Evolutionary conservation across 2,888 invertebrate genomes (phyloP), one percentile per base, ranked within the genome.

Genomic region (Coecobrya sp.): DNA sequence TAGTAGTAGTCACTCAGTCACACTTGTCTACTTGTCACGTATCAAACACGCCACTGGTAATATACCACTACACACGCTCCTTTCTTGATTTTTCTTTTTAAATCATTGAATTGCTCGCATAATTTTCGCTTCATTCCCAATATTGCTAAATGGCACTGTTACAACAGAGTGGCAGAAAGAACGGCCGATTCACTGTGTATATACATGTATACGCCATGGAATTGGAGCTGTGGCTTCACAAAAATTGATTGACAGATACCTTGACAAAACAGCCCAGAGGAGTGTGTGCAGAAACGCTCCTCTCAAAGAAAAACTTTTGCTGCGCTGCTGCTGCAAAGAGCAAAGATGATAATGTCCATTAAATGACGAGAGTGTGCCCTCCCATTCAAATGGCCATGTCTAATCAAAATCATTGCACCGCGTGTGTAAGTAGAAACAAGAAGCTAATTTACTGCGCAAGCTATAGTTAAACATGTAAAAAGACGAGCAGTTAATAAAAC

Each of bases 191-290:
- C 42, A 25, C 42, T n/a, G n/a, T n/a, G 36, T 36, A 42, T 11
- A 25, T 42, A 5, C n/a, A 42, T 42, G 1, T n/a, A 42, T 1
- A 70, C 70, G n/a, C 42, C 36, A 36, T 55, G 5, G n/a, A 19
- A 55, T 45, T 22, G 76, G n/a, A 79, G 79, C 22, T 52, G 79
- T 79, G 1, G 36, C 42, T 68, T 36, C 70, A 19, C 25, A 10
- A 52, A n/a, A 52, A 81, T 81, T 92, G 92, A 92, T 92, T 92
- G 92, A 92, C 92, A 92, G 92, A 92, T 81, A 92, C 92, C 92
- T 92, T 92, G 92, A 92, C 85, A 89, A 89, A 89, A 30, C 88
- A 88, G 65, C 52, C 59, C 88, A 19, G n/a, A 45, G 86, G 59
- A 36, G 36, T 7, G 86, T n/a, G 49, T 65, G 70, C 25, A 70